Evolutionary conservation across 53 echinoderm and acorn worm genomes (phyloP).

Genomic region (Astropecten irregularis): DNA sequence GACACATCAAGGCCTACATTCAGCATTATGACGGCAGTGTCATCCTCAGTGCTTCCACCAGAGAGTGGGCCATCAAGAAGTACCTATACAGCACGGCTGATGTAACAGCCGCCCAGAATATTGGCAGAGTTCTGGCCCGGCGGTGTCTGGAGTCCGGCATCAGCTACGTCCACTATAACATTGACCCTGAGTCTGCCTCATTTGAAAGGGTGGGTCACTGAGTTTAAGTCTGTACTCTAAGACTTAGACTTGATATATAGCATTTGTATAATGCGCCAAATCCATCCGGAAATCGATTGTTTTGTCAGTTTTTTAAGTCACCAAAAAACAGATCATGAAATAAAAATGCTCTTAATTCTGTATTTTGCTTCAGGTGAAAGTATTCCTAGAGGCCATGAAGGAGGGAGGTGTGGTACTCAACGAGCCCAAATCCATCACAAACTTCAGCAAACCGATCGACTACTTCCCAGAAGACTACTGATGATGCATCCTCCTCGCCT

Average conservation of each 20-base stretch:
- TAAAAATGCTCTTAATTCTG: too few species aligned
- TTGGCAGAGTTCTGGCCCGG: conserved; percentile 87
- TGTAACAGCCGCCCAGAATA: conserved; percentile 76
- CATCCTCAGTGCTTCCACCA: conserved; percentile 78
- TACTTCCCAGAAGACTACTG: conserved; percentile 78
- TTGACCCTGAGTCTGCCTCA: conserved; percentile 16
- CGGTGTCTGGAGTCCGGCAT: conserved; percentile 92
- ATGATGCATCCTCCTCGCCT: neutral
- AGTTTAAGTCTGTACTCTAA: neutral
- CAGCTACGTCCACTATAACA: conserved; percentile 62
- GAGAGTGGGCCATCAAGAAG: conserved; percentile 95
- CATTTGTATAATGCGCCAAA: too few species aligned
- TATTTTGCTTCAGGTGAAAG: conserved; percentile 66
- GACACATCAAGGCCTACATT: conserved; percentile 79
- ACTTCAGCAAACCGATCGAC: conserved; percentile 65
- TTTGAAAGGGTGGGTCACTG: conserved; percentile 78
- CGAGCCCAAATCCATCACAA: conserved; percentile 72
- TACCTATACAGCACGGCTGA: conserved; percentile 78
- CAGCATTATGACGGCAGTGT: conserved; percentile 78
- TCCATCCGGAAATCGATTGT: neutral
- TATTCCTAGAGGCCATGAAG: conserved; percentile 68
- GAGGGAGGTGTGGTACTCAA: conserved; percentile 80
- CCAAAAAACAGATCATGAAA: too few species aligned
- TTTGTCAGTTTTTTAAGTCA: too few species aligned
- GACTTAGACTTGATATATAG: too few species aligned